Evolutionary conservation across 2,113 vertebrate genomes (phyloP).

Genomic region (Zosterops borbonicus): DNA sequence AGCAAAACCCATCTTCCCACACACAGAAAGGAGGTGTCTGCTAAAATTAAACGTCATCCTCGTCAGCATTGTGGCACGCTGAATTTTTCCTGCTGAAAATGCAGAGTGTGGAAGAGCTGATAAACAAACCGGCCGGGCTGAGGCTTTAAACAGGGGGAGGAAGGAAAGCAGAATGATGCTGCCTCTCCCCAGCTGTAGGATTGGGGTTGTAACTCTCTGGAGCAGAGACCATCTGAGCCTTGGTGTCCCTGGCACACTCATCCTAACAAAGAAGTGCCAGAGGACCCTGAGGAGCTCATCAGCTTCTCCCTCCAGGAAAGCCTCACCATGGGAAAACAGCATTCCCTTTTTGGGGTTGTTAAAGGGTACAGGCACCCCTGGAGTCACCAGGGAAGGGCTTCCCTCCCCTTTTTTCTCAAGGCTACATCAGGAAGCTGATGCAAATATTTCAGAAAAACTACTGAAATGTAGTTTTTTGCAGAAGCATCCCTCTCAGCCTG

Average conservation of each 20-base stretch:
- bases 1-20: slow-evolving; percentile 28
- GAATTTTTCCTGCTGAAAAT: slow-evolving; percentile 7
- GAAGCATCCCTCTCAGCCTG: not conserved
- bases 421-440: not conserved
- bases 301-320: not conserved
- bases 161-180: not conserved
- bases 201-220: not conserved
- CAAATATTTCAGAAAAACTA: not conserved
- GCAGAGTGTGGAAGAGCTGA: not conserved
- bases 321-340: not conserved
- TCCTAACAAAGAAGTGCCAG: not conserved
- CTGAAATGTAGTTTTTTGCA: not conserved
- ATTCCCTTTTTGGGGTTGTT: not conserved
- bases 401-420: not conserved
- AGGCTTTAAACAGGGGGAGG: not conserved
- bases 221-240: not conserved
- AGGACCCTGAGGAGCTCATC: not conserved
- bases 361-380: not conserved
- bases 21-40: slow-evolving; percentile 21
- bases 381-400: not conserved
- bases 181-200: not conserved
- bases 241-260: not conserved
- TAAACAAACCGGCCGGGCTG: not conserved
- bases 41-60: slow-evolving; percentile 32
- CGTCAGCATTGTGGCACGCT: not conserved